phyloP scores from a whole-genome alignment of 53 echinoderm and acorn worm species.

The Stichopus horrens region DNA sequence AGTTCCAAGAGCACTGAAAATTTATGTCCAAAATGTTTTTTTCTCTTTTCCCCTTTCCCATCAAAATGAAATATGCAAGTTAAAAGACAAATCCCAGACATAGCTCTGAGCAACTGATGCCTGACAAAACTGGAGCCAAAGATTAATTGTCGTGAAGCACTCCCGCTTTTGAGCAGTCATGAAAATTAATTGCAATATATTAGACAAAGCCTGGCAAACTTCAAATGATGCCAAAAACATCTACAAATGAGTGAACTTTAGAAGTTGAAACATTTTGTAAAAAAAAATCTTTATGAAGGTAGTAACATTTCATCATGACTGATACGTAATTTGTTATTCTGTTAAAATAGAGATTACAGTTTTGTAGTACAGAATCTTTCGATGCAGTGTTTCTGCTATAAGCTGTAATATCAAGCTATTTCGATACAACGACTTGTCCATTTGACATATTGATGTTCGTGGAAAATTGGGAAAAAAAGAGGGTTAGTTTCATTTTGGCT shows the following conservation, averaged over 20 bases:
- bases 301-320: too few species aligned
- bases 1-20: too few species aligned
- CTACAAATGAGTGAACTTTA: slow-evolving; percentile 1
- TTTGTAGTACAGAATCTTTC: too few species aligned
- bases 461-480: too few species aligned
- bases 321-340: too few species aligned
- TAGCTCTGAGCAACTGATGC: background rate
- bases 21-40: background rate
- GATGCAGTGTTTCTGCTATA: too few species aligned
- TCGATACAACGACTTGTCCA: too few species aligned
- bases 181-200: slow-evolving; percentile 10
- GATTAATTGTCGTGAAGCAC: background rate
- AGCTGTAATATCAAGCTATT: too few species aligned
- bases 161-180: background rate
- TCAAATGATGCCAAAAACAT: background rate
- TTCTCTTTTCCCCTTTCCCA: background rate
- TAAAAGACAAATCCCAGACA: background rate
- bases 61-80: background rate
- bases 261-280: background rate
- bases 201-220: background rate
- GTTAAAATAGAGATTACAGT: too few species aligned
- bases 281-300: background rate
- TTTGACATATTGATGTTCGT: too few species aligned
- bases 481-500: too few species aligned
- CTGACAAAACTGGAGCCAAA: background rate